These are phyloP conservation scores for Tachina fera DNA, from an alignment of 2,888 invertebrate species.

Conservation along the genomic window DNA sequence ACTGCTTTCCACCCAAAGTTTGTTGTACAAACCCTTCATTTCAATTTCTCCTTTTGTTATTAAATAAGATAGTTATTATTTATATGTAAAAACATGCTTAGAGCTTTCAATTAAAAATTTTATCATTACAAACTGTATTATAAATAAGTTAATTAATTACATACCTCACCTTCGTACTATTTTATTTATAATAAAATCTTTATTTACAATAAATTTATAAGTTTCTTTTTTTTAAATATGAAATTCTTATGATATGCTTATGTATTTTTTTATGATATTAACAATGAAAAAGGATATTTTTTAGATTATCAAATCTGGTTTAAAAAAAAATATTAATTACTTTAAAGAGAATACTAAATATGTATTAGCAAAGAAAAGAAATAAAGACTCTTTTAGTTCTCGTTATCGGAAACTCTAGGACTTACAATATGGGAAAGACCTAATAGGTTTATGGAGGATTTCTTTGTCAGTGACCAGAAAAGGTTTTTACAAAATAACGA, in stretches of 20 bases:
- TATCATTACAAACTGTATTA: neutral
- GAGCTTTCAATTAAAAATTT: neutral
- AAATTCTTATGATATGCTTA: slow-evolving; percentile 69
- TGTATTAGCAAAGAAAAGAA: too few relatives aligned
- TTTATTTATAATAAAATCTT: slow-evolving; percentile 26
- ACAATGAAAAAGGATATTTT: slow-evolving; percentile 59
- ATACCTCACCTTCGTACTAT: slow-evolving; percentile 3
- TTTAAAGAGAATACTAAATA: too few relatives aligned
- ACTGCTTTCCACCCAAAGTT: too few relatives aligned
- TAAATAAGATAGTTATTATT: too few relatives aligned
- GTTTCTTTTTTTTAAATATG: slow-evolving; percentile 50
- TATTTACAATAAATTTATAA: slow-evolving; percentile 56
- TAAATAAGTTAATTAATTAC: neutral
- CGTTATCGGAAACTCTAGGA: too few relatives aligned
- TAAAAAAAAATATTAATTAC: neutral
- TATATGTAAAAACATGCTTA: too few relatives aligned
- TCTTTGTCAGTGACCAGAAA: too few relatives aligned
- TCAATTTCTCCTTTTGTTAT: neutral
- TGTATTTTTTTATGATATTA: slow-evolving; percentile 66
- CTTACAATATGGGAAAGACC: too few relatives aligned
- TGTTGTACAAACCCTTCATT: neutral
- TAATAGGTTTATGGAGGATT: too few relatives aligned
- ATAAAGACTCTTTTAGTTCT: too few relatives aligned
- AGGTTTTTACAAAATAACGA: too few relatives aligned
- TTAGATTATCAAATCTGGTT: slow-evolving; percentile 1